Base-by-base conservation (phyloP, 2,113 vertebrate species). In the Oncorhynchus mykiss region DNA sequence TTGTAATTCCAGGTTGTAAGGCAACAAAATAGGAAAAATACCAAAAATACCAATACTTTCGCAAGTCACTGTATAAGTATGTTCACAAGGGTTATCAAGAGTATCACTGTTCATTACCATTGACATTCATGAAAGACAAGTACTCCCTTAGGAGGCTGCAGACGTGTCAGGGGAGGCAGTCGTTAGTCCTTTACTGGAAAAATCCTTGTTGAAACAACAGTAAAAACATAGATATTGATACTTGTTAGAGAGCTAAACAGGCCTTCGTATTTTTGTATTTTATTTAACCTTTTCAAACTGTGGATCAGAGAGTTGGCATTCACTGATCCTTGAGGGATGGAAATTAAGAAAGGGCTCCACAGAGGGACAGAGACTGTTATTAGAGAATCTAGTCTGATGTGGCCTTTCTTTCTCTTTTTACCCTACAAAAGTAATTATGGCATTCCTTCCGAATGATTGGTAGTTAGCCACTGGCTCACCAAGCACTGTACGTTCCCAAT, bases 281-380 rank as follows among this genome's bases (percentile, higher is more conserved):
- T 45, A 11, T 45, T 45, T 11, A 45, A 45, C 39, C 39, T 54
- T 48, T 68, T 70, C 18, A 31, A 72, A 67, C 73, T 49, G 29
- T 16, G 66, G 16, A 78, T 72, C 20, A 34, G 64, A 74, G 54
- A 71, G 64, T 0, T 84, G 80, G 73, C 71, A 81, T 82, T 85
- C 78, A 73, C 5, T 67, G n/a, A 49, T 7, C 66, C 45, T 18
- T 12, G n/a, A 34, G 18, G 69, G 5, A 24, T 7, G 22, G 64
- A 22, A 27, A 34, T 9, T 20, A 54, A 54, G 3, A 54, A 54
- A 5, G 1, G 51, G 51, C 51, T 54, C 16, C 16, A 54, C 16
- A 54, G 51, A 18, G 51, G 14, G 51, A 54, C 13, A 54, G 16
- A 18, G 16, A 54, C 51, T 54, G 5, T 54, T 54, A 54, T 18